phyloP scores from a whole-genome alignment of 2,888 invertebrate species.

The Diloba caeruleocephala region DNA sequence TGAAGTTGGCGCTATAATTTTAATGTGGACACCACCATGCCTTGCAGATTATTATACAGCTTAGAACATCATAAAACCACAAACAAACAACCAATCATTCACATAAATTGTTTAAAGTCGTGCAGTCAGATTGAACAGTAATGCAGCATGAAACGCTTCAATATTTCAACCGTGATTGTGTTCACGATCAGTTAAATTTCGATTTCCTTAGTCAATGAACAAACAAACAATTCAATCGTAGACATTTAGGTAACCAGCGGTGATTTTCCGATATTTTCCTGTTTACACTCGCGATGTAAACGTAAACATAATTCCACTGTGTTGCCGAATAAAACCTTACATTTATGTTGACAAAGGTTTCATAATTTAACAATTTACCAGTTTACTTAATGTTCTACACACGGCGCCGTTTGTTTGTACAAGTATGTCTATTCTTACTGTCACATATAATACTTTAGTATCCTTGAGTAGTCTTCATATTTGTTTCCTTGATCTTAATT shows the following conservation, averaged over 20 bases:
- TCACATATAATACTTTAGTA: conserved; percentile 8
- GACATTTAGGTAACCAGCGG: conserved; percentile 52
- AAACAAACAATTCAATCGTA: conserved; percentile 54
- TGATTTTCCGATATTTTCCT: conserved; percentile 53
- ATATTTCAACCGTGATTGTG: conserved; percentile 29
- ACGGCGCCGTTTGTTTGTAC: conserved; percentile 7
- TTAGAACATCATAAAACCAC: not conserved
- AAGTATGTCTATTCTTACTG: conserved; percentile 12
- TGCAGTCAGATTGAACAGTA: conserved; percentile 3
- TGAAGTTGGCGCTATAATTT: too few species aligned
- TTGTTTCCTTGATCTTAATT: not conserved
- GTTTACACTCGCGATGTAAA: conserved; percentile 49
- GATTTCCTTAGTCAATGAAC: conserved; percentile 50
- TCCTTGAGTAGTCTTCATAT: not conserved
- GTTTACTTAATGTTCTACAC: conserved; percentile 30
- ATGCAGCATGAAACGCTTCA: conserved; percentile 20
- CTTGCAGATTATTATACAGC: not conserved
- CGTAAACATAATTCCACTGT: conserved; percentile 52
- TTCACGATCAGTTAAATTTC: conserved; percentile 51
- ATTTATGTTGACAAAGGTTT: conserved; percentile 56
- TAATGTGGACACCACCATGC: too few species aligned
- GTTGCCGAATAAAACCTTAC: conserved; percentile 50
- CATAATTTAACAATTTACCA: conserved; percentile 56
- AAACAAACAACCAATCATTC: conserved; percentile 15
- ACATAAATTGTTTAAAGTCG: conserved; percentile 13